Conservation (phyloP, 1,140 invertebrate genomes). For the Trichomalopsis sarcophagae region DNA sequence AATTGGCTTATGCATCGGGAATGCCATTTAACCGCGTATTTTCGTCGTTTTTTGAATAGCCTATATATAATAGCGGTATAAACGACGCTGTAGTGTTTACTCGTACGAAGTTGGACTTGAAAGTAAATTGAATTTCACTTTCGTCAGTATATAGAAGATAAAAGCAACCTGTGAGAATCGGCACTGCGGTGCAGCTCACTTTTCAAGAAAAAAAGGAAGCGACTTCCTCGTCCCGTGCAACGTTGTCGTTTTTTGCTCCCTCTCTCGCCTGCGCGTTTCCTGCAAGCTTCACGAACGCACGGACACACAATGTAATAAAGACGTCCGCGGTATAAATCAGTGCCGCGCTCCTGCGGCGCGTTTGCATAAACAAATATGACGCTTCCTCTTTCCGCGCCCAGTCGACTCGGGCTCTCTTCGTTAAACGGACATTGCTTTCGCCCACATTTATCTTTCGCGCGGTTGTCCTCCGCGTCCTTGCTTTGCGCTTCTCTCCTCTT, state of each 20-base stretch:
- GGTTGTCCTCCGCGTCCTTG: conserved; percentile 34
- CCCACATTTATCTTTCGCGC: conserved; percentile 62
- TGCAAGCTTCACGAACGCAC: conserved; percentile 37
- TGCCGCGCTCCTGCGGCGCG: conserved; percentile 50
- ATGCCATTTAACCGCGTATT: conserved; percentile 7
- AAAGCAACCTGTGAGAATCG: neutral
- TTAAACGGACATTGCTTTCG: conserved; percentile 64
- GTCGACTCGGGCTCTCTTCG: conserved; percentile 5
- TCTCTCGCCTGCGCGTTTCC: conserved; percentile 16
- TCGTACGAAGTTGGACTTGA: too few species aligned
- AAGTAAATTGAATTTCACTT: neutral
- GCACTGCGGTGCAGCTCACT: neutral
- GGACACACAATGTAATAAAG: conserved; percentile 62
- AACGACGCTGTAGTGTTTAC: too few species aligned
- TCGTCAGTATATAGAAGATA: neutral
- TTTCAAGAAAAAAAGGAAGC: too few species aligned
- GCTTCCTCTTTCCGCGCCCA: conserved; percentile 59
- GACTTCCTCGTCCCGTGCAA: too few species aligned
- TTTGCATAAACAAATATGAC: conserved; percentile 68
- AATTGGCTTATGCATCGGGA: conserved; percentile 6
- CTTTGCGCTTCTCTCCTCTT: conserved; percentile 13
- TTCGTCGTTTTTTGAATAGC: neutral
- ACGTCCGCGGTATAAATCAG: conserved; percentile 66
- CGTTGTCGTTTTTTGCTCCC: too few species aligned
- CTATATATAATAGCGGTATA: neutral